Evolutionary conservation across 2,797 vertebrate genomes (phyloP).

Genomic region (Rhinoraja longicauda): DNA sequence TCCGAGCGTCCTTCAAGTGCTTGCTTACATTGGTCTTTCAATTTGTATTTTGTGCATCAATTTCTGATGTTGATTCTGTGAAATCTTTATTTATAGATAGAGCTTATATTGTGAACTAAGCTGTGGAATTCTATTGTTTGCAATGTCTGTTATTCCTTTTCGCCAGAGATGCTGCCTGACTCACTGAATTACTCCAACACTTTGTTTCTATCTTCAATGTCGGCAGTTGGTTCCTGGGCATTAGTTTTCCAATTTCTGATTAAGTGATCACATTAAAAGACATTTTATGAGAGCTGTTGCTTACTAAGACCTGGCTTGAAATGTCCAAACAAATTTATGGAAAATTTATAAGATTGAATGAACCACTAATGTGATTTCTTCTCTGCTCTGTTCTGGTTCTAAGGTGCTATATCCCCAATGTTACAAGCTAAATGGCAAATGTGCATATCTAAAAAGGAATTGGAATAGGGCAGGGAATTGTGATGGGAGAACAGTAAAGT

Average conservation of each 20-base stretch:
- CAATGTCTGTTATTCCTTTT: no score
- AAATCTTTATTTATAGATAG: neutral
- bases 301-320: neutral
- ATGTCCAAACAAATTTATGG: neutral
- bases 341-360: no score
- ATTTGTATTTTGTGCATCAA: neutral
- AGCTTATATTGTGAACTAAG: neutral
- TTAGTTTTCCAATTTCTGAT: neutral
- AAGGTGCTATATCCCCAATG: neutral
- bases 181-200: no score
- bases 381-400: neutral
- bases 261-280: neutral
- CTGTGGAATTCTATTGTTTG: neutral
- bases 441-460: no score
- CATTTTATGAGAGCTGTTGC: neutral
- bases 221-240: neutral
- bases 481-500: no score
- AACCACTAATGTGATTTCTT: neutral
- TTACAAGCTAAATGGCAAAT: neutral
- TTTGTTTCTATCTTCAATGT: no score
- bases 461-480: no score
- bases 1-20: neutral
- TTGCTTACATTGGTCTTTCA: neutral
- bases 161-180: no score
- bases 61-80: neutral